phyloP scores from a whole-genome alignment of 2,888 invertebrate genomes.

The Julus scandinavius region DNA sequence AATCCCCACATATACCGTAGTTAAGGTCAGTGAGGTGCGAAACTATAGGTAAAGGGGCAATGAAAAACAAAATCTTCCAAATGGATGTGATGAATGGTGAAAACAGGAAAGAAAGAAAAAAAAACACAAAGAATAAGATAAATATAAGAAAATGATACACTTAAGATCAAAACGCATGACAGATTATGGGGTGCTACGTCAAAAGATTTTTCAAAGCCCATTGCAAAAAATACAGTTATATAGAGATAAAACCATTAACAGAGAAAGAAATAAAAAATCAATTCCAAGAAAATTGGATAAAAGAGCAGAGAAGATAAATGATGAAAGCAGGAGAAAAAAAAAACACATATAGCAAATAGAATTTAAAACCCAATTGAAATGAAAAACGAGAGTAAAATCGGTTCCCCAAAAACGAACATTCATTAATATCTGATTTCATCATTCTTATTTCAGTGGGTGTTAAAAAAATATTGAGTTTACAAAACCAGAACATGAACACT shows the following conservation, averaged over 20 bases:
- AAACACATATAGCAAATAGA: background rate
- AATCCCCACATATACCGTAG: background rate
- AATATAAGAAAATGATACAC: conserved; percentile 19
- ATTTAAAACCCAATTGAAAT: background rate
- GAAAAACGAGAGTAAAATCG: background rate
- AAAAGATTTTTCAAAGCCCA: background rate
- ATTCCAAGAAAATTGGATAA: background rate
- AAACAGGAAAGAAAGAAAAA: background rate
- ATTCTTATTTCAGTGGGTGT: too few relatives aligned
- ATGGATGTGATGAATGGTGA: background rate
- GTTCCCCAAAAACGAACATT: background rate
- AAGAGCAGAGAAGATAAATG: background rate
- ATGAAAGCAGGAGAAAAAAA: background rate
- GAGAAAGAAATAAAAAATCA: background rate
- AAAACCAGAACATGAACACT: too few relatives aligned
- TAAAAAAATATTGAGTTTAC: too few relatives aligned
- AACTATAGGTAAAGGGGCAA: background rate
- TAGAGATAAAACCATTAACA: background rate
- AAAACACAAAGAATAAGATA: background rate
- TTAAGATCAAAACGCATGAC: conserved; percentile 1
- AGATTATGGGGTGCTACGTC: background rate
- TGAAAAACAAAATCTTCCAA: conserved; percentile 1
- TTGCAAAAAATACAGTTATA: background rate
- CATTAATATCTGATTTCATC: background rate
- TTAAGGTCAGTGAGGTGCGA: conserved; percentile 34